Percentiles rank a stretch among this genome's conserved stretches.
phyloP scores from a whole-genome alignment of 30 jellyfish, hydroid and myxozoan species.

The Aurelia coerulea region DNA sequence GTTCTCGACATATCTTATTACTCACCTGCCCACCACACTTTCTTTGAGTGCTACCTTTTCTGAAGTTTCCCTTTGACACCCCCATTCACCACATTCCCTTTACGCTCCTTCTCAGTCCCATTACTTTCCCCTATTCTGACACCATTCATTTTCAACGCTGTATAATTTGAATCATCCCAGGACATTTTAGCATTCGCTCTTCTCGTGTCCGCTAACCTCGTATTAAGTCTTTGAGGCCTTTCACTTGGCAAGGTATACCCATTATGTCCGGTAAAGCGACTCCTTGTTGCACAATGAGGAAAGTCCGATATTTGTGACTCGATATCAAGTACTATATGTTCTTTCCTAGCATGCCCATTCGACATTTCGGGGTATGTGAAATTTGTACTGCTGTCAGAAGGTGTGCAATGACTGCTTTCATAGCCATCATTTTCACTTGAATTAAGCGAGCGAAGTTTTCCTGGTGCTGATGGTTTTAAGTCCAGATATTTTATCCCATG shows the following conservation, averaged over 20 bases:
- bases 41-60: background rate
- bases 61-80: background rate
- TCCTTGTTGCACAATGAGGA: constrained; percentile 34
- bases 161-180: constrained; percentile 13
- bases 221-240: background rate
- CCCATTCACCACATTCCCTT: background rate
- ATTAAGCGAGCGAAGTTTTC: constrained; percentile 32
- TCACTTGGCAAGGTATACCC: too few species aligned
- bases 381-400: constrained; percentile 25
- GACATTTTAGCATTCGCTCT: background rate
- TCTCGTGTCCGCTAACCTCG: background rate
- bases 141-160: constrained; percentile 32
- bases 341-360: background rate
- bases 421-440: constrained; percentile 65
- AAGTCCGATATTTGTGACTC: constrained; percentile 70
- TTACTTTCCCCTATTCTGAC: background rate
- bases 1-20: too few species aligned
- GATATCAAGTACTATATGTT: constrained; percentile 31
- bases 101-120: constrained; percentile 1
- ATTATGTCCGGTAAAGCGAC: too few species aligned
- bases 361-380: constrained; percentile 13
- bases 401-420: constrained; percentile 56
- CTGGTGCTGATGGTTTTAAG: constrained; percentile 17
- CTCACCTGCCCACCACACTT: background rate
- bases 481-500: background rate